Conservation (phyloP, 2,797 vertebrate species). For the Paedocypris micromegethes region DNA sequence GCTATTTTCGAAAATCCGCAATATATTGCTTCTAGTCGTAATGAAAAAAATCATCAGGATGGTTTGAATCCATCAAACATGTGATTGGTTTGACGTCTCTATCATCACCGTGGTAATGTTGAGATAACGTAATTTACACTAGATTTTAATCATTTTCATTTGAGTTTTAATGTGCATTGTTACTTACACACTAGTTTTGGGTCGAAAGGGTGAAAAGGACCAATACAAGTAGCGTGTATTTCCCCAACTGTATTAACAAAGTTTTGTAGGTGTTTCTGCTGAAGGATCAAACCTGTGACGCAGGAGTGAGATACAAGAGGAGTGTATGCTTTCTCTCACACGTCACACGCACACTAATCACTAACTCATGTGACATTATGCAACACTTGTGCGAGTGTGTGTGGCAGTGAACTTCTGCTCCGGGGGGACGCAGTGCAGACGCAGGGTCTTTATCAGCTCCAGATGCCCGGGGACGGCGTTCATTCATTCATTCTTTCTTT, state of each 20-base stretch:
- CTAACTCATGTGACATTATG: slow-evolving; percentile 40
- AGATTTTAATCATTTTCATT: too few relatives aligned
- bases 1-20: too few relatives aligned
- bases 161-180: too few relatives aligned
- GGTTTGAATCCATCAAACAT: too few relatives aligned
- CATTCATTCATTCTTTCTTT: background rate
- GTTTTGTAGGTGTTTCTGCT: too few relatives aligned
- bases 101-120: too few relatives aligned
- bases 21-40: too few relatives aligned
- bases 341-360: slow-evolving; percentile 33
- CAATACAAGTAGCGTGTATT: slow-evolving; percentile 2
- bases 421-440: background rate
- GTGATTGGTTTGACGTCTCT: too few relatives aligned
- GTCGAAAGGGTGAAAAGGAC: too few relatives aligned
- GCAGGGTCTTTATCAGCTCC: slow-evolving; percentile 5
- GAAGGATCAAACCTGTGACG: slow-evolving; percentile 18
- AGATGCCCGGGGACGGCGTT: background rate
- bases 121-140: too few relatives aligned
- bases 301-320: background rate
- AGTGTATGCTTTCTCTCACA: background rate
- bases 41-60: too few relatives aligned
- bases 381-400: slow-evolving; percentile 16
- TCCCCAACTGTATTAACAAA: slow-evolving; percentile 1
- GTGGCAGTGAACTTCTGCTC: background rate
- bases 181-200: too few relatives aligned